These are phyloP conservation scores for Blennius ocellaris DNA, from an alignment of 2,113 vertebrate genomes.

Conservation along the genomic window DNA sequence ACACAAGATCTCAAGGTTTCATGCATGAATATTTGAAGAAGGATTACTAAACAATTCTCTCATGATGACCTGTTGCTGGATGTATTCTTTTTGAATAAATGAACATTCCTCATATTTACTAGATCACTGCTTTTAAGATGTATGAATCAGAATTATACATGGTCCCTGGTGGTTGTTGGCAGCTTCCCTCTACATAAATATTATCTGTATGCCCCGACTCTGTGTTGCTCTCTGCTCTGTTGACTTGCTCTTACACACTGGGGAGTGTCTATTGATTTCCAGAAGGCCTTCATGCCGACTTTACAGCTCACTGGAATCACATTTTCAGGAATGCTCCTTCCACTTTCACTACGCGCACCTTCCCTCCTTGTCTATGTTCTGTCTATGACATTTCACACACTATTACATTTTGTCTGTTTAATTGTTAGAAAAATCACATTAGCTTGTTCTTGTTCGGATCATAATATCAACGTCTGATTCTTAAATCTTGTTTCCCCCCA, in stretches of 20 bases:
- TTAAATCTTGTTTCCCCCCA: no score
- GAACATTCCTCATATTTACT: slow-evolving; percentile 64
- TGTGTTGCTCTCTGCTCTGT: slow-evolving; percentile 68
- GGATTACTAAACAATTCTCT: slow-evolving; percentile 42
- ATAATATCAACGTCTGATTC: no score
- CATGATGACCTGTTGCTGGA: slow-evolving; percentile 61
- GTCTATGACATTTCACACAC: neutral
- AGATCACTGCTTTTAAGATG: slow-evolving; percentile 71
- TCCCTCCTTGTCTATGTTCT: slow-evolving; percentile 8
- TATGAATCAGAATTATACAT: slow-evolving; percentile 80
- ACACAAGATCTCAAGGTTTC: slow-evolving; percentile 12
- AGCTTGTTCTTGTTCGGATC: no score
- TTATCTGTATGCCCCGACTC: slow-evolving; percentile 67
- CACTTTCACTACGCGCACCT: slow-evolving; percentile 14
- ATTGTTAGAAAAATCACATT: no score
- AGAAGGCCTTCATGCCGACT: slow-evolving; percentile 65
- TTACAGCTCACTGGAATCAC: slow-evolving; percentile 63
- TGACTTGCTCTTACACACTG: slow-evolving; percentile 69
- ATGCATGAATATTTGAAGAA: slow-evolving; percentile 60
- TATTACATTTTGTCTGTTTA: no score
- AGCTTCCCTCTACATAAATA: slow-evolving; percentile 77
- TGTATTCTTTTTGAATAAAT: slow-evolving; percentile 67
- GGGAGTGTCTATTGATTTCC: slow-evolving; percentile 79
- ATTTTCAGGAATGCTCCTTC: slow-evolving; percentile 47
- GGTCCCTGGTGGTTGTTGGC: slow-evolving; percentile 66